phyloP scores from a whole-genome alignment of 2,113 vertebrate genomes.

The Anoplopoma fimbria region DNA sequence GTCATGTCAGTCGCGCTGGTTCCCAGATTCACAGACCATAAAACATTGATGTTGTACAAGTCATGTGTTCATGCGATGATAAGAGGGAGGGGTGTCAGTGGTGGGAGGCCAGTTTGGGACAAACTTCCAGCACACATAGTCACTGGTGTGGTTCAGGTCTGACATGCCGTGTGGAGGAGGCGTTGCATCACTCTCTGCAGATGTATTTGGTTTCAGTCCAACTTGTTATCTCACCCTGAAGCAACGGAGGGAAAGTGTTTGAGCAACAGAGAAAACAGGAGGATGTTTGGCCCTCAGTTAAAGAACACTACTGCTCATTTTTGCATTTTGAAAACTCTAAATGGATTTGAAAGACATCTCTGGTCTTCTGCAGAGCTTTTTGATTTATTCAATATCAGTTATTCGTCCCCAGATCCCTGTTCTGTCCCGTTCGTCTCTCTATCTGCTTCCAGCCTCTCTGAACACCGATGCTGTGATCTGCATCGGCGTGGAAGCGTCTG shows the following conservation, averaged over 20 bases:
- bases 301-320: too few species aligned
- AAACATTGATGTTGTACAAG: background rate
- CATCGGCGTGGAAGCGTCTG: constrained; percentile 7
- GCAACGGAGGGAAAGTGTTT: background rate
- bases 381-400: too few species aligned
- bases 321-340: background rate
- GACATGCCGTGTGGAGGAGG: background rate
- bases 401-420: too few species aligned
- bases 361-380: background rate
- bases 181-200: background rate
- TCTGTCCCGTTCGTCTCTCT: too few species aligned
- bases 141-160: constrained; percentile 3
- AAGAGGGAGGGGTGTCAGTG: constrained; percentile 2
- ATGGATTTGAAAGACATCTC: background rate
- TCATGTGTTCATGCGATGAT: background rate
- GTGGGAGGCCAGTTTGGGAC: constrained; percentile 10
- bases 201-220: constrained; percentile 28
- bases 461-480: background rate
- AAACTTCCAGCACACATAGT: background rate
- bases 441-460: background rate
- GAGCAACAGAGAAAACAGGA: too few species aligned
- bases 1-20: background rate
- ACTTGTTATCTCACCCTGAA: background rate
- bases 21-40: background rate
- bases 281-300: too few species aligned